Evolutionary conservation across 2,797 vertebrate genomes (phyloP), one percentile per base, ranked within the genome.

Genomic region (Saxicola maurus): DNA sequence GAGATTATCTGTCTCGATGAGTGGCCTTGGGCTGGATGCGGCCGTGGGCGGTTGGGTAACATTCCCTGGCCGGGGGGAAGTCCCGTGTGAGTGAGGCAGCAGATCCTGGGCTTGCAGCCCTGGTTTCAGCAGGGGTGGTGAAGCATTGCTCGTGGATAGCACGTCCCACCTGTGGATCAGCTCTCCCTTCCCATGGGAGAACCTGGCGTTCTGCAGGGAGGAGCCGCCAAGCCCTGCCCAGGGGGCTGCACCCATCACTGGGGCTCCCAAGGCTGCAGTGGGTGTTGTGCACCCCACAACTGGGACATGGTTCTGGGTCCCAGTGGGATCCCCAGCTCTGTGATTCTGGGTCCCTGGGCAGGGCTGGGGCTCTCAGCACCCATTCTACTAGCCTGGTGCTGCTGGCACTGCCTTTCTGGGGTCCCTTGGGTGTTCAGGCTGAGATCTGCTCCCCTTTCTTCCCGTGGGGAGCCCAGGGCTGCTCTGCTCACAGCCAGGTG

Each of bases 61-160:
- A 2, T 0, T 4, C 20, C 62, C 31, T 10, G 46, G 16, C 42
- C 2, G 1, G 13, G 20, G 33, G 13, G 31, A 40, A 17, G 43
- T 52, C 49, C 72, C 4, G 0, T 9, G 25, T 8, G 37, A 5
- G 7, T 0, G 6, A 1, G 46, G 51, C 27, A 9, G 31, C 10
- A 20, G 15, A 37, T 73, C 40, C 33, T 17, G 48, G 7, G 61
- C 49, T 37, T 10, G 33, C 59, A 37, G 53, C 43, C 30, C 40
- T 17, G 61, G 2, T 31, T 40, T 53, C 18, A 30, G 61, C 57
- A 5, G 38, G 2, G 7, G 2, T 48, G 25, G 27, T 30, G 16
- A 30, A 61, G 18, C 30, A 1, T 4, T 3, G 0, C 20, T 30
- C 1, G 0, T 12, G 71, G 28, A 28, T 17, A 31, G 21, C 64